Evolutionary conservation across 1,140 invertebrate genomes (phyloP).

Genomic region (Melanaphis sacchari): DNA sequence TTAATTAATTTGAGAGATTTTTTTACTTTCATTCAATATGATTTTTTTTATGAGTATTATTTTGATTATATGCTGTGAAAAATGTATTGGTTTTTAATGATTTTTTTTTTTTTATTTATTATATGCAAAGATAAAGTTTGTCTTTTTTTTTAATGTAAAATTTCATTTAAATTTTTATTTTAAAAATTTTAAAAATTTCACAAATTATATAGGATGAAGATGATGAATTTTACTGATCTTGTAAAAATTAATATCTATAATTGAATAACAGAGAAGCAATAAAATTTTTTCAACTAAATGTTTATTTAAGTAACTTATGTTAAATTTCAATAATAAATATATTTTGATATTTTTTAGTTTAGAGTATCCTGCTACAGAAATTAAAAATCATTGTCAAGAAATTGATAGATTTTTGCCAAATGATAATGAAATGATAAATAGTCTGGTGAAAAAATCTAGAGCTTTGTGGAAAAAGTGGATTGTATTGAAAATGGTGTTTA

Average conservation of each 20-base stretch:
- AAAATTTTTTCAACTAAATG: neutral
- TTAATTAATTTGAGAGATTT: neutral
- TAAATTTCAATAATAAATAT: neutral
- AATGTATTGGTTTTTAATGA: too few species aligned
- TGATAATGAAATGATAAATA: neutral
- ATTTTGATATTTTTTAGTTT: slow-evolving; percentile 34
- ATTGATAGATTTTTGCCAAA: slow-evolving; percentile 30
- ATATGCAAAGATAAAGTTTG: neutral
- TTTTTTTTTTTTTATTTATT: neutral
- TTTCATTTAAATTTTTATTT: neutral
- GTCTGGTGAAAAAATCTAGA: slow-evolving; percentile 19
- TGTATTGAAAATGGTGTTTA: slow-evolving; percentile 46
- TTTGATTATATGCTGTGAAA: too few species aligned
- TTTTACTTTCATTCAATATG: neutral
- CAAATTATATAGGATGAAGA: neutral
- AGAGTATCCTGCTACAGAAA: slow-evolving; percentile 20
- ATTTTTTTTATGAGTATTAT: neutral
- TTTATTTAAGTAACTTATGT: neutral
- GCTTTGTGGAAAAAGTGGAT: slow-evolving; percentile 54
- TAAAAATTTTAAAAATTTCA: neutral
- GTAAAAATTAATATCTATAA: neutral
- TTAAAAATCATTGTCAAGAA: neutral
- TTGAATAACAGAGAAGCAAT: neutral
- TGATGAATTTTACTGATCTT: too few species aligned
- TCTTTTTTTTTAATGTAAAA: neutral